Percentiles rank a stretch among this genome's conserved stretches.
Evolutionary conservation across 2,888 invertebrate species (phyloP).

Genomic region (Dichetophora obliterata): DNA sequence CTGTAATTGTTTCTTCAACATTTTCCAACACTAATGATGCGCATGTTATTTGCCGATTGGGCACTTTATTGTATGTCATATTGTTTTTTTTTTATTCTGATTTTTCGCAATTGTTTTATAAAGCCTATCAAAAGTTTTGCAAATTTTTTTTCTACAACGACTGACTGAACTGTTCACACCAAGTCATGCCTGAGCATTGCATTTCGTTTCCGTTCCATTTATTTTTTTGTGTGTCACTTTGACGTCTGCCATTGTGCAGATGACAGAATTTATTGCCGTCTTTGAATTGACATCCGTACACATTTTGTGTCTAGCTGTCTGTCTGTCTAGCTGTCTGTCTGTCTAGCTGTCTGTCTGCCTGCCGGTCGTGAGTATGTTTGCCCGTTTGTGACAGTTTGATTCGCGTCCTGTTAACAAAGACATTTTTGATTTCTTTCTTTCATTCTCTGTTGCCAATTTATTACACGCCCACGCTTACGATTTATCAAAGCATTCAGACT

Average conservation of each 20-base stretch:
- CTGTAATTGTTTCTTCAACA: no score
- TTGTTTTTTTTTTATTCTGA: no score
- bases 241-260: not conserved
- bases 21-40: no score
- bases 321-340: not conserved
- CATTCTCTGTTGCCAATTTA: conserved; percentile 1
- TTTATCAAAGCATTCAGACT: conserved; percentile 25
- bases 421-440: conserved; percentile 22
- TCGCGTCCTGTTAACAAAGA: conserved; percentile 21
- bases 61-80: not conserved
- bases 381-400: not conserved
- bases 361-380: not conserved
- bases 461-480: conserved; percentile 17
- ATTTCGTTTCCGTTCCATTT: not conserved
- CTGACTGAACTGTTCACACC: not conserved
- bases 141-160: not conserved
- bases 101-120: not conserved
- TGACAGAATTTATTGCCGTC: conserved; percentile 29
- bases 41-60: not conserved
- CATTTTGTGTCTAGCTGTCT: conserved; percentile 10
- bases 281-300: conserved; percentile 21
- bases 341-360: no score
- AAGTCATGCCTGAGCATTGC: not conserved
- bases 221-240: conserved; percentile 7
- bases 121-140: not conserved